Base-by-base conservation (phyloP, 2,888 invertebrate genomes). In the Graphium colonna region DNA sequence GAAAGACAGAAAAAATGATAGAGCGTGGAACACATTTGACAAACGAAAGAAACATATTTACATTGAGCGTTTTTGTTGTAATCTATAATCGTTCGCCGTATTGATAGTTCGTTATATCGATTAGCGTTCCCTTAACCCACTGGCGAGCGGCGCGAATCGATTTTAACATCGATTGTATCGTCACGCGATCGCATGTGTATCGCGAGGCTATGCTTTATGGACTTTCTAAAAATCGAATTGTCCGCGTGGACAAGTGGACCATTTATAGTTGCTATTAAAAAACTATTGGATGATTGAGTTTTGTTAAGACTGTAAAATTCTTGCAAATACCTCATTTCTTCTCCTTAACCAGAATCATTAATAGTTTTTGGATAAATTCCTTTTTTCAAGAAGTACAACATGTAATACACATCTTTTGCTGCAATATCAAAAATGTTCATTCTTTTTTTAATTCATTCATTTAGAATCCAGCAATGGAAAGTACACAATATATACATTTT, bases 11-110 rank as follows among this genome's bases (percentile, higher is more conserved):
- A 75, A 76, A 62, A 60, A 46, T 45, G 28, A 61, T 65, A 78
- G 78, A 79, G 67, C 68, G 79, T 83, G 79, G 85, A 85, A 80
- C 75, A 82, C 67, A 79, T 81, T 81, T 79, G 79, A 79, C 79
- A 77, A 73, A 76, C 66, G 72, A 74, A 77, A 76, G 79, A 77
- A 73, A 71, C 72, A 68, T 85, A 77, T 85, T 83, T 83, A 75
- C 77, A 73, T 73, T 75, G 60, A 59, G 58, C 61, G 66, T 73
- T 76, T 76, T 71, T 74, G n/a, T 74, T 71, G 71, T 76, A 83
- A 82, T 83, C 77, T 77, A 67, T 82, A 79, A 86, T 86, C 78
- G 76, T 74, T 75, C 56, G 45, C 51, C 42, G 64, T 71, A 70
- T 69, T 65, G 69, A 68, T 73, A 60, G 69, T 62, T 66, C 21